Base-by-base conservation (phyloP, 2,797 vertebrate species). In the Phaenicophaeus curvirostris region DNA sequence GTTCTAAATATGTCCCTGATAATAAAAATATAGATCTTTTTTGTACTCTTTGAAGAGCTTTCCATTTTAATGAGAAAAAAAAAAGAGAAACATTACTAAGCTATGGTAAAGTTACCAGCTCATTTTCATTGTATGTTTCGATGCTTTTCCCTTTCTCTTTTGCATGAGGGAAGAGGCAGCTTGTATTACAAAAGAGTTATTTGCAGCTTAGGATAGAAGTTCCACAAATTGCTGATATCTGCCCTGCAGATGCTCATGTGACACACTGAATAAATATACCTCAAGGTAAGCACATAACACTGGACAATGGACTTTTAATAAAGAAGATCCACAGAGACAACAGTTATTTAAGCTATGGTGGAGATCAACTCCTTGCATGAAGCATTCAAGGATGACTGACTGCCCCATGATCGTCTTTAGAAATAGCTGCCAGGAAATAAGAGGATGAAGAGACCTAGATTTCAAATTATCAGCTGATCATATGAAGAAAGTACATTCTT, bases 401-500 rank as follows among this genome's bases (percentile, higher is more conserved):
- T 87, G 54, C 41, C 80, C 84, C 84, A 61, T 46, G 71, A 85
- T 2, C 75, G 57, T 7, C 82, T 81, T 84, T 31, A 72, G 71
- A 67, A 77, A 91, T 90, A 90, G 53, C 57, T 93, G 79, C 61
- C 78, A 95, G 81, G 37, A 94, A 93, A 63, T 46, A 71, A 89
- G 44, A 86, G 53, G 74, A 82, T 42, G 74, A 74, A 39, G 57
- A 96, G 93, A 91, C 83, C 83, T 93, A 95, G 87, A 94, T 95
- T 90, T 87, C 74, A 85, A 89, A 90, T 85, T 87, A 74, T 71
- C 78, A 94, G 61, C 72, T 67, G 89, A 94, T 95, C 76, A 90
- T 79, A 84, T 74, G 74, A 94, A 82, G 67, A 59, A 93, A 92
- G 59, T 54, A 88, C 76, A 59, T 59, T 66, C 85, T 85, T 87